These are phyloP conservation scores for Leptinotarsa rubiginosa DNA, from an alignment of 2,888 invertebrate species.

Conservation along the genomic window DNA sequence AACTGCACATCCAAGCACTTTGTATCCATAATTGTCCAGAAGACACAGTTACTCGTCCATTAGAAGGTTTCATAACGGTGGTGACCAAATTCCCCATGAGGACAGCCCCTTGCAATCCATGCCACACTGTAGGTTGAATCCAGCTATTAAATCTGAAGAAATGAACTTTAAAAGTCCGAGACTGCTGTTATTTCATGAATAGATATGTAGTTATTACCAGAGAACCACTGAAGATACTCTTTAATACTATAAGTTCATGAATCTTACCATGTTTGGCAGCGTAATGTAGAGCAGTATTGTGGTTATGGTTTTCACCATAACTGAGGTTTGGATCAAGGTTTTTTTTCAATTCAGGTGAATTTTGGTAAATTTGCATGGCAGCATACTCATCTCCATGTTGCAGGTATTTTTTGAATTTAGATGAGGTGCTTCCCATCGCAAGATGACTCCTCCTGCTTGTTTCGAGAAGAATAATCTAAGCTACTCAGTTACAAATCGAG, in stretches of 20 bases:
- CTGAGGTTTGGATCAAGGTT: conserved; percentile 76
- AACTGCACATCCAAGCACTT: no score
- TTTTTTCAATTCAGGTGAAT: conserved; percentile 73
- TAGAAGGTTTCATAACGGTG: no score
- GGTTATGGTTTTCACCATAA: conserved; percentile 75
- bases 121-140: no score
- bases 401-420: conserved; percentile 77
- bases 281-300: conserved; percentile 77
- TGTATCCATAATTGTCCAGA: no score
- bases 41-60: no score
- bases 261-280: conserved; percentile 72
- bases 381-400: conserved; percentile 79
- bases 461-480: conserved; percentile 29
- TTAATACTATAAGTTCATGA: background rate
- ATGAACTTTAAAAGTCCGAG: no score
- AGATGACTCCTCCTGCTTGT: conserved; percentile 5
- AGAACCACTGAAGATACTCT: no score
- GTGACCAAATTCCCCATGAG: no score
- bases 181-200: no score
- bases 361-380: conserved; percentile 75
- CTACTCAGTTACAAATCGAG: conserved; percentile 43
- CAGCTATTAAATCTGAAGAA: no score
- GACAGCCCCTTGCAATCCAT: no score
- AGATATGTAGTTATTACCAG: no score
- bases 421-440: conserved; percentile 75